Base-by-base conservation (phyloP, 2,113 vertebrate genomes). In the Leptobrachium ailaonicum region DNA sequence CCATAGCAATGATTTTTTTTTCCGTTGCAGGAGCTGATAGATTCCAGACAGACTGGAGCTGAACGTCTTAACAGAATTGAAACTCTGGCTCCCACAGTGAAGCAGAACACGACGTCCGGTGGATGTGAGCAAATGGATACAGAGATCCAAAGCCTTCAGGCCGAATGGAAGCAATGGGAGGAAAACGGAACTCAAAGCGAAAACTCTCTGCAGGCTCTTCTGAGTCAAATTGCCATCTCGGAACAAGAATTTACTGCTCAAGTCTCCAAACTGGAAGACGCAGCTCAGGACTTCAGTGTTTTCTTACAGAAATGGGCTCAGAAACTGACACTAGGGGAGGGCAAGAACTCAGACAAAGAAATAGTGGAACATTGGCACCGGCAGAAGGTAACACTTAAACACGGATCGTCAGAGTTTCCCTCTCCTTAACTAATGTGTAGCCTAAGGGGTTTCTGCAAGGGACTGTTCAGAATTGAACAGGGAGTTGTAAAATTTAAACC, bases 81-180 rank as follows among this genome's bases (percentile, higher is more conserved):
- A 83, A 83, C 88, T 6, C 91, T 94, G 71, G 94, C 94, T 0
- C 90, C 90, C 0, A 87, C 83, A 6, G 94, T 96, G 3, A 87
- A 90, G 53, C 93, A 93, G 84, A 89, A 92, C 89, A 97, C 94
- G 9, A 90, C 94, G 1, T 71, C 92, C 88, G 44, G 91, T 84
- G 85, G 96, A 74, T 92, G 94, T 68, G 95, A 96, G 89, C 91
- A 91, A 44, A 90, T 98, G 85, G 94, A 94, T 56, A 78, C 92
- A 0, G 97, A 98, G 92, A 90, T 96, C 91, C 95, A 92, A 91
- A 94, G 94, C 80, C 93, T 98, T 87, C 94, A 83, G 2, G 87
- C 94, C 0, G 96, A 97, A 83, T 96, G 97, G 95, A 90, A 91
- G 90, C 96, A 95, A 89, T 99, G 97, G 97, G 96, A 97, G 79